Percentiles rank a stretch among this genome's conserved stretches.
Conservation (phyloP, 2,797 vertebrate genomes). For the Lacerta viridis region DNA sequence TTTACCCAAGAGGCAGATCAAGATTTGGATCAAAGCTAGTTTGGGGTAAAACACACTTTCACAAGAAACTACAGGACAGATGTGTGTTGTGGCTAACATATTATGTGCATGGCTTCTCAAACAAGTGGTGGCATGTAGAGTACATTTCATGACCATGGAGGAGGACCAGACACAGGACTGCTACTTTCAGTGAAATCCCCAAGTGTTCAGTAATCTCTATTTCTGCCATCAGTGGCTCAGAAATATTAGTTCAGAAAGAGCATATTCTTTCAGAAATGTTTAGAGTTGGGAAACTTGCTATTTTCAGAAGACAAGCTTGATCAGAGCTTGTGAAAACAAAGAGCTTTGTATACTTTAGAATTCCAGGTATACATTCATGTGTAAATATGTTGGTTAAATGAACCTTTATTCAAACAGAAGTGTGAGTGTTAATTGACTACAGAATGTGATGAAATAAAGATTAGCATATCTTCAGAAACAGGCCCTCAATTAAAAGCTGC, state of each 20-base stretch:
- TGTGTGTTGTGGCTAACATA: too few relatives aligned
- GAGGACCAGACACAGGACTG: background rate
- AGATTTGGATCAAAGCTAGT: too few relatives aligned
- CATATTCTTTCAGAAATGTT: background rate
- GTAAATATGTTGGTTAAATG: background rate
- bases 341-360: background rate
- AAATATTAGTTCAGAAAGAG: background rate
- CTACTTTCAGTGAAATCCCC: background rate
- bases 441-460: background rate
- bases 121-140: too few relatives aligned
- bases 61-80: too few relatives aligned
- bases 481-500: background rate
- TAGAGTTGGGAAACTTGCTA: background rate
- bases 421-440: background rate
- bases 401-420: background rate
- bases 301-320: background rate
- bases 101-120: too few relatives aligned
- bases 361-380: background rate
- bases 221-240: background rate
- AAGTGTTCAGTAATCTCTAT: background rate
- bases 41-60: too few relatives aligned
- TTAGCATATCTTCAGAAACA: background rate
- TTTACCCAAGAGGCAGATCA: too few relatives aligned
- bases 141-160: too few relatives aligned
- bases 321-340: background rate